Evolutionary conservation across 2,888 invertebrate species (phyloP), one percentile per base, ranked within the genome.

Genomic region (Drosophila austrosaltans): DNA sequence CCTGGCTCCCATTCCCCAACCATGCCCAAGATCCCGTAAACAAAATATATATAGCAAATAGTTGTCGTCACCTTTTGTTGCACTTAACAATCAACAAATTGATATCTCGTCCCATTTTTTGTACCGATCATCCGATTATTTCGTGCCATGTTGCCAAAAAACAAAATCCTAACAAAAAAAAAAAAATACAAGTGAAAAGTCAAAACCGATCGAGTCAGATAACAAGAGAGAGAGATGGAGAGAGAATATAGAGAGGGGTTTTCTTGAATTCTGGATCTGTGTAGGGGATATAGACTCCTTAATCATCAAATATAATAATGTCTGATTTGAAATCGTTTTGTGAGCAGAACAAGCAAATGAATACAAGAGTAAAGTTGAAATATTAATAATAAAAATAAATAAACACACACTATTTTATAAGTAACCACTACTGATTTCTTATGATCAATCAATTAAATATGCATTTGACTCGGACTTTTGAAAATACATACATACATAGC

Each of bases 121-220:
- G 16, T 10, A 48, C 22, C 48, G 25, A 48, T 48, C 48, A 48
- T 48, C 22, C 48, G 65, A 87, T 69, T 77, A 77, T 89, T 79
- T 77, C 78, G 85, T 86, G 86, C 86, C 86, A 86, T 86, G 87
- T 76, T 89, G 82, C 82, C 75, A 78, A 89, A 85, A 84, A 87
- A 83, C 69, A 80, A 70, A 74, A 61, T 64, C 54, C 39, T 65
- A 81, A 58, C 54, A 62, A 64, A 61, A 72, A 53, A 70, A 59
- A 69, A 72, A 66, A 54, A 59, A 22, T 39, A 60, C 57, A 66
- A 70, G 36, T 39, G 30, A 69, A 44, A 28, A 60, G 69, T 71
- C 71, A 58, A 57, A 36, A 53, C 12, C 32, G 64, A 10, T 53
- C 20, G 59, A 53, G 42, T 48, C 48, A 48, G 25, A 25, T 48